Evolutionary conservation across 2,888 invertebrate species (phyloP), one percentile per base, ranked within the genome.

Genomic region (Pristionchus japonicus): DNA sequence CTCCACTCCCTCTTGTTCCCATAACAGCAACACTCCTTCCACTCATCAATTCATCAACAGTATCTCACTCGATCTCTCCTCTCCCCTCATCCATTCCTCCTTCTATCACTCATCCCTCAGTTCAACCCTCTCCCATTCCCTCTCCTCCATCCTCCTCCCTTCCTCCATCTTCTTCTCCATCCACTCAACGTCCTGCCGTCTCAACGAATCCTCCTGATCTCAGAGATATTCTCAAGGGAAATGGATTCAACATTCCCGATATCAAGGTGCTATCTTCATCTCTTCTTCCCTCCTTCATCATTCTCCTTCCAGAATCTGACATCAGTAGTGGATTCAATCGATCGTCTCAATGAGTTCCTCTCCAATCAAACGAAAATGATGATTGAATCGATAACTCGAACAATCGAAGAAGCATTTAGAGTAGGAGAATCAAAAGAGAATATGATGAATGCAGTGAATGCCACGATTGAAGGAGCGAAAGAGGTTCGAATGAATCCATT

Each of bases 181-280:
- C 83, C 52, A 11, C 49, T n/a, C n/a, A n/a, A n/a, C n/a, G n/a
- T 82, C 31, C 43, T 40, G 13, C 43, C 23, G 15, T 43, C 34
- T 15, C 34, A 7, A 20, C 83, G 2, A 57, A 17, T 52, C 31
- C 83, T 52, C 11, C 47, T 13, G 80, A 80, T 43, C 43, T 80
- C 4, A 17, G 80, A 17, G 80, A 80, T 43, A 27, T 47, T 34
- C 47, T 80, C 47, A 43, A n/a, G n/a, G 27, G 34, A 20, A 27
- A 80, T 43, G 80, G 80, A 47, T 47, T 80, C 47, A 80, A 80
- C 17, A 43, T 80, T 43, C 80, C 80, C 23, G 80, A 80, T 80
- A 80, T 80, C 20, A 80, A 80, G 47, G 80, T 80, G n/a, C n/a
- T n/a, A n/a, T n/a, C n/a, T n/a, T n/a, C n/a, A n/a, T n/a, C n/a